Evolutionary conservation across 1,140 invertebrate genomes (phyloP), one percentile per base, ranked within the genome.

Genomic region (Drosophila hydei): DNA sequence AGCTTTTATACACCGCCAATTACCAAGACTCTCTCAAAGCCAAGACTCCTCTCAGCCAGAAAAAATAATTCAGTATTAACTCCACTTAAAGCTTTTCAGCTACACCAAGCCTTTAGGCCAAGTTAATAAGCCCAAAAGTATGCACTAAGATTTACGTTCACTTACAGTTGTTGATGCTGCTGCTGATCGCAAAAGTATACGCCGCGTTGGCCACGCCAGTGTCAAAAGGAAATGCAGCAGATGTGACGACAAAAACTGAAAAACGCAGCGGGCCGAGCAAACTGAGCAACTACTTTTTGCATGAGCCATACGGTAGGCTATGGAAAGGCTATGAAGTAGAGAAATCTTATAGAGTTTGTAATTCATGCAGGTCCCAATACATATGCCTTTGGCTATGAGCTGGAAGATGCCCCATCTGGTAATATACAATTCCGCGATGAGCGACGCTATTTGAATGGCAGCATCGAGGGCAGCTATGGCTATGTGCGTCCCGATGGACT

Each of bases 401-500:
- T 95, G 2, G 92, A 93, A n/a, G 94, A 95, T 77, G 91, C 93
- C 2, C 73, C 87, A 5, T 93, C 92, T 1, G 93, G 94, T 4
- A 95, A 96, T 71, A 91, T 92, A 5, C 95, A 96, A 77, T 96
- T 94, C 63, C 92, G 95, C 1, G 92, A 93, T 60, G 95, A 96
- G 80, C 93, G 95, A 70, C 92, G 93, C 27, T 93, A 93, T 50
- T 77, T 93, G 1, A 95, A 96, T 81, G 95, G 94, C 23, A 95
- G 94, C 16, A 93, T 95, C 0, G 92, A 92, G 4, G 95, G 95
- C 1, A 94, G 93, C 67, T 96, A 95, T 77, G 95, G 95, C 1
- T 94, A 94, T 68, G 91, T 95, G 2, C 93, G 94, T 36, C 92
- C 94, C 5, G 93, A 94, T 75, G 94, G 95, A 4, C 93, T 91